These are phyloP conservation scores for Apis dorsata DNA, from an alignment of 1,140 invertebrate genomes.

Conservation along the genomic window DNA sequence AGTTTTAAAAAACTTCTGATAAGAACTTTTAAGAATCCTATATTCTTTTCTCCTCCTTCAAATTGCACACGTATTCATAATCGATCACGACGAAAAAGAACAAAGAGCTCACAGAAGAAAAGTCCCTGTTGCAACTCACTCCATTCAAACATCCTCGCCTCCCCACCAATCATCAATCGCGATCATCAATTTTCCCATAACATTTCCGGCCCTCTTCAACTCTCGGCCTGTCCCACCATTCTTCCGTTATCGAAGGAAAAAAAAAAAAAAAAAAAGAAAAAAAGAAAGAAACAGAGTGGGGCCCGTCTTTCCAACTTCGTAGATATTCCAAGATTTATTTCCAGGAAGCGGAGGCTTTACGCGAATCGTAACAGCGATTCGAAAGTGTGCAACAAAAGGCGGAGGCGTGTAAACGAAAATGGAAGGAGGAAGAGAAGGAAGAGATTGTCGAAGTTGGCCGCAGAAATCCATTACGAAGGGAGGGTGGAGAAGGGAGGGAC, in stretches of 20 bases:
- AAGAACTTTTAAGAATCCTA: too few species aligned
- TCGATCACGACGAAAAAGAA: too few species aligned
- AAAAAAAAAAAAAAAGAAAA: neutral
- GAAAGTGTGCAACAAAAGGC: conserved; percentile 13
- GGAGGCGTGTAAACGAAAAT: neutral
- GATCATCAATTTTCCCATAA: conserved; percentile 5
- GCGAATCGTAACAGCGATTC: neutral
- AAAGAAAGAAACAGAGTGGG: too few species aligned
- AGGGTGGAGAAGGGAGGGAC: neutral
- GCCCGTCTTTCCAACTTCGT: too few species aligned
- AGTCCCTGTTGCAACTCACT: neutral
- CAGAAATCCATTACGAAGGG: conserved; percentile 69
- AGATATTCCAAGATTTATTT: too few species aligned
- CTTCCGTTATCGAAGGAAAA: neutral
- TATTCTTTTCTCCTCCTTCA: too few species aligned
- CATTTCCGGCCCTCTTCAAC: neutral
- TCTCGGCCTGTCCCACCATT: neutral
- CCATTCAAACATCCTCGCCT: neutral
- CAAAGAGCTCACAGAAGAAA: too few species aligned
- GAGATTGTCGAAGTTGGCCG: conserved; percentile 58
- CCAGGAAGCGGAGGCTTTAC: neutral
- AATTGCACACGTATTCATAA: too few species aligned
- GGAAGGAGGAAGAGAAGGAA: neutral
- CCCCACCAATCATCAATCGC: neutral
- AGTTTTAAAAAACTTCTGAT: too few species aligned